Base-by-base conservation (phyloP, 1,140 invertebrate genomes). In the Aphis gossypii region DNA sequence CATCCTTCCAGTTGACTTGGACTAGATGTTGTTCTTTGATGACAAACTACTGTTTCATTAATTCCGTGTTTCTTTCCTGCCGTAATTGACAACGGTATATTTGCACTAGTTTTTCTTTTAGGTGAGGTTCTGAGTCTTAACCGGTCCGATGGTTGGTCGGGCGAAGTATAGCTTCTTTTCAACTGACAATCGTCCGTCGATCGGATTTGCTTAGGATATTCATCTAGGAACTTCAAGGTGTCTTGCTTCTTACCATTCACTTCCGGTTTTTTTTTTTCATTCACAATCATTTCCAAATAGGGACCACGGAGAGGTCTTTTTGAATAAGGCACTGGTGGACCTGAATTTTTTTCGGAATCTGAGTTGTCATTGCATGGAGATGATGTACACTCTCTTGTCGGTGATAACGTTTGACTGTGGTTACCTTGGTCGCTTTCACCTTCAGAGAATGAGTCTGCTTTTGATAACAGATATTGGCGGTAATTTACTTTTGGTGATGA, bases 261-360 rank as follows among this genome's bases (percentile, higher is more conserved):
- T 94, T 96, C 96, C 1, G 97, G 96, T 95, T 97, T 97, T 89
- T 97, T 97, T 97, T 98, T 97, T 95, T 98, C 97, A 5, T 97
- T 97, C 95, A 98, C 97, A 25, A 98, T 95, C 97, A 98, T 98
- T 95, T 97, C 97, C 0, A 97, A 97, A 94, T 98, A 98, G 8
- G 97, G 97, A 14, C 97, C 97, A 38, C 97, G 95, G 1, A 98
- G 95, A 0, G 97, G 97, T 35, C 97, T 95, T 95, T 98, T 97
- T 21, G 96, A 97, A 94, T 97, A 98, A 8, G 97, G 95, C 44
- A 96, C 94, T 11, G 95, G 95, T 0, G 95, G 93, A 44, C 90
- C 91, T 2, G 89, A 30, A 35, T 82, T 92, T n/a, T 94, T 94
- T 41, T 93, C 90, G 4, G 94, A 94, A 76, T 94, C 94, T 11